Percentiles rank a stretch among this genome's conserved stretches.
phyloP scores from a whole-genome alignment of 2,888 invertebrate species.

The Andrena marginata region DNA sequence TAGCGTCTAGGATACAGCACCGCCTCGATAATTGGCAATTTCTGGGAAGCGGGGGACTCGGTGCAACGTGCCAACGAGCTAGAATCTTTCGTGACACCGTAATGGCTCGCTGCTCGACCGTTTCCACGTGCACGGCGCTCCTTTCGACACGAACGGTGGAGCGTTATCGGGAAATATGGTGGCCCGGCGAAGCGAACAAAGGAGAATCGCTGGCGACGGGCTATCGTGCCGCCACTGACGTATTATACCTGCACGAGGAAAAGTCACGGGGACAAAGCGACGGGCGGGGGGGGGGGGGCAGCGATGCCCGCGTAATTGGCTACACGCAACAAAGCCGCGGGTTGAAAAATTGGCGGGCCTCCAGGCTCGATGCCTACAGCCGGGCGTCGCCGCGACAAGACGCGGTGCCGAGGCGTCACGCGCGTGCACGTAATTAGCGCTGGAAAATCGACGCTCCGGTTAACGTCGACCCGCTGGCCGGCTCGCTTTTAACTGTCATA shows the following conservation, averaged over 20 bases:
- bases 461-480: slow-evolving; percentile 3
- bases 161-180: background rate
- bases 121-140: background rate
- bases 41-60: background rate
- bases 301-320: slow-evolving; percentile 59
- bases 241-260: slow-evolving; percentile 52
- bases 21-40: background rate
- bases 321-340: slow-evolving; percentile 57
- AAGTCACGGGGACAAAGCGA: slow-evolving; percentile 43
- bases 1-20: background rate
- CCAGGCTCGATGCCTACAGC: slow-evolving; percentile 46
- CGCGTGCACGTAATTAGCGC: slow-evolving; percentile 51
- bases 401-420: background rate
- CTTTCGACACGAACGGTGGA: background rate
- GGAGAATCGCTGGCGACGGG: slow-evolving; percentile 8
- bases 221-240: slow-evolving; percentile 22
- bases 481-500: slow-evolving; percentile 24
- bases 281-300: background rate
- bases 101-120: background rate
- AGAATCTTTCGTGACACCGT: background rate
- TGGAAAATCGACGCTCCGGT: slow-evolving; percentile 30
- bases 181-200: slow-evolving; percentile 11
- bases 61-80: background rate
- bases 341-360: slow-evolving; percentile 63
- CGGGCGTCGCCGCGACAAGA: slow-evolving; percentile 46